A percentile compares a stretch with the other conserved stretches of the same genome.
phyloP scores from a whole-genome alignment of 2,888 invertebrate species.

The Flexamia atlantica region DNA sequence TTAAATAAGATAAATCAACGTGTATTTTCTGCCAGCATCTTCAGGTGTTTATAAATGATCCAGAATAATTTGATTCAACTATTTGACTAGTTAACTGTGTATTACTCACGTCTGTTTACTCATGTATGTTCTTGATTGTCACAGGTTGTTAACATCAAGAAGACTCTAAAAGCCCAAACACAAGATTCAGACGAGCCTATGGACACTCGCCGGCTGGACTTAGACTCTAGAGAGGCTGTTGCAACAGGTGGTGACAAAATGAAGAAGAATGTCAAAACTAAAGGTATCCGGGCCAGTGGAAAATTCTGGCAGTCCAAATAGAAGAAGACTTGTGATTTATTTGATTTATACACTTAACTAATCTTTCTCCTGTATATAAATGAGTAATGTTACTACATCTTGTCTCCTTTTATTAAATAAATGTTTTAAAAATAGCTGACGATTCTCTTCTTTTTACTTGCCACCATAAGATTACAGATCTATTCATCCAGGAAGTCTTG shows the following conservation, averaged over 20 bases:
- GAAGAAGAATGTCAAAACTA: slow-evolving; percentile 80
- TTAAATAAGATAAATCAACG: too few relatives aligned
- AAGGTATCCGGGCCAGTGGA: slow-evolving; percentile 81
- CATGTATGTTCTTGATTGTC: too few relatives aligned
- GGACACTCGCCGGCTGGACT: slow-evolving; percentile 75
- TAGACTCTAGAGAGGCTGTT: slow-evolving; percentile 81
- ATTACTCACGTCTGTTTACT: too few relatives aligned
- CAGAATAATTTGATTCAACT: too few relatives aligned
- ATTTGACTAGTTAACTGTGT: too few relatives aligned
- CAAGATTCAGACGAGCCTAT: slow-evolving; percentile 92
- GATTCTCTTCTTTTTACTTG: too few relatives aligned
- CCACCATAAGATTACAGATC: too few relatives aligned
- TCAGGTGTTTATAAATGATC: too few relatives aligned
- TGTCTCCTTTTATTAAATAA: slow-evolving; percentile 14
- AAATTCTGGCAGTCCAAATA: slow-evolving; percentile 80
- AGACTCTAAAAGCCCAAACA: slow-evolving; percentile 89
- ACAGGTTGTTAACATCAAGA: slow-evolving; percentile 92
- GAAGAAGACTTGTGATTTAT: neutral
- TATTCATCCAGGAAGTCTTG: too few relatives aligned
- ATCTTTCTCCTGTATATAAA: neutral
- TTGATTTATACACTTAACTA: neutral
- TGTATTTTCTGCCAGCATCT: too few relatives aligned
- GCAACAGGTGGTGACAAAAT: slow-evolving; percentile 78
- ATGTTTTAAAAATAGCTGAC: neutral
- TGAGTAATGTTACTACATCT: too few relatives aligned